A percentile compares a stretch with the other conserved stretches of the same genome.
These are phyloP conservation scores for Scomberomorus guttatus DNA, from an alignment of 2,797 vertebrate genomes.

Conservation along the genomic window DNA sequence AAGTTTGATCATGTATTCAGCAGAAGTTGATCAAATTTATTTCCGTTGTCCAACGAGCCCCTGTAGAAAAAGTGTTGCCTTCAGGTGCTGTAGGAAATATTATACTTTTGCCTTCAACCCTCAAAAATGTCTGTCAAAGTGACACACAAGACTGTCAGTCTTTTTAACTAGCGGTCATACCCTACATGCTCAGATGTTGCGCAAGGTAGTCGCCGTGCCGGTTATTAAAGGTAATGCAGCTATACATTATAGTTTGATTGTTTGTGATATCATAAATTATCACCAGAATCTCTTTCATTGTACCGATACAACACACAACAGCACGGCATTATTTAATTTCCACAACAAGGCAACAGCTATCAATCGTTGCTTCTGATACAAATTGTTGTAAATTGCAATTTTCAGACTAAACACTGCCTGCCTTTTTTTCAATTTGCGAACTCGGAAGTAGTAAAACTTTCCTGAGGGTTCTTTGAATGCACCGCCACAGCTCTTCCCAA, in stretches of 20 bases:
- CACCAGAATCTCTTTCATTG: rapidly evolving
- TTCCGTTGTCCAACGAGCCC: not conserved
- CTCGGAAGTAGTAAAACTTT: slow-evolving; percentile 36
- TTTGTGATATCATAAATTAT: not conserved
- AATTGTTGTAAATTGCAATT: not conserved
- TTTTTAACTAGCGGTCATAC: not conserved
- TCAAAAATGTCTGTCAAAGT: not conserved
- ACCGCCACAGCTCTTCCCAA: slow-evolving; percentile 46
- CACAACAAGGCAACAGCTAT: not conserved
- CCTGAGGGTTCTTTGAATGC: slow-evolving; percentile 54
- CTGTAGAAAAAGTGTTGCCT: slow-evolving; percentile 14
- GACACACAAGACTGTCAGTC: not conserved
- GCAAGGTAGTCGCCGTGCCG: not conserved
- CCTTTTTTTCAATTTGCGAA: not conserved
- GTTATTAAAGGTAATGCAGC: not conserved
- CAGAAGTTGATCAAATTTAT: not conserved
- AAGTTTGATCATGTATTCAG: not conserved
- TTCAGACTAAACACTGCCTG: no score
- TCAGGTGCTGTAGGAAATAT: not conserved
- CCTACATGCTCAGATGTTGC: not conserved
- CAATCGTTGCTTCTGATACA: rapidly evolving
- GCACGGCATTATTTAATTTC: no score
- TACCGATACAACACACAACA: no score
- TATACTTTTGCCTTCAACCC: rapidly evolving
- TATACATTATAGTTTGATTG: not conserved